Conservation (phyloP, 2,888 invertebrate species). For the Scaptomyza flava region DNA sequence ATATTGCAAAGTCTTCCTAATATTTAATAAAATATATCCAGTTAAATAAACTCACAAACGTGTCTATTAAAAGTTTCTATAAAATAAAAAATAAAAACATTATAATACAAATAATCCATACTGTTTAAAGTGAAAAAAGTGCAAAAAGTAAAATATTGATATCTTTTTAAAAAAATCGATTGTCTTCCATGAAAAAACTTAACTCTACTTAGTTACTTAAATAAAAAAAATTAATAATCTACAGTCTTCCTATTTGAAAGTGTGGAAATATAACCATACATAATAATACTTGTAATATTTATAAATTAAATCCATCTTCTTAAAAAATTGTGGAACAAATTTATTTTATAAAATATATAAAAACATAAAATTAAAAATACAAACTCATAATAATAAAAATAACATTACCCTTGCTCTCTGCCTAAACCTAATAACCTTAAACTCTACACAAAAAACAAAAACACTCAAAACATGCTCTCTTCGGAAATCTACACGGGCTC, state of each 20-base stretch:
- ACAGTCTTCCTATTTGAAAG: slow-evolving; percentile 42
- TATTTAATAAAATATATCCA: slow-evolving; percentile 2
- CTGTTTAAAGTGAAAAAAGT: background rate
- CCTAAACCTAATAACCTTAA: slow-evolving; percentile 24
- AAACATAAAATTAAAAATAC: no score
- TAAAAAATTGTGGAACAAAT: background rate
- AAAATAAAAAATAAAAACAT: slow-evolving; percentile 2
- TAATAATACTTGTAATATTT: no score
- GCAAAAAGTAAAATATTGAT: background rate
- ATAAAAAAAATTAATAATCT: slow-evolving; percentile 22
- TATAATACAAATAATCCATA: background rate
- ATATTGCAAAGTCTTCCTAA: slow-evolving; percentile 18
- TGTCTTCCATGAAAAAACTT: slow-evolving; percentile 18
- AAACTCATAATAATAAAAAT: background rate
- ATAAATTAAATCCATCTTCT: slow-evolving; percentile 9
- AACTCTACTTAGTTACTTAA: slow-evolving; percentile 10
- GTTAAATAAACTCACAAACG: slow-evolving; percentile 24
- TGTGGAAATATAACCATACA: slow-evolving; percentile 2
- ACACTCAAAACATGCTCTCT: slow-evolving; percentile 62
- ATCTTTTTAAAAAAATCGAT: background rate
- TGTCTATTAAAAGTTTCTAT: slow-evolving; percentile 18
- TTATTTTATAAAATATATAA: slow-evolving; percentile 2
- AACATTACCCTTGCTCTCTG: slow-evolving; percentile 7
- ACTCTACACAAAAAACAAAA: slow-evolving; percentile 28
- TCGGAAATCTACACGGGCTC: slow-evolving; percentile 65